These are phyloP conservation scores for Peromyscus californicus DNA, from an alignment of 2,113 vertebrate genomes.

Conservation along the genomic window DNA sequence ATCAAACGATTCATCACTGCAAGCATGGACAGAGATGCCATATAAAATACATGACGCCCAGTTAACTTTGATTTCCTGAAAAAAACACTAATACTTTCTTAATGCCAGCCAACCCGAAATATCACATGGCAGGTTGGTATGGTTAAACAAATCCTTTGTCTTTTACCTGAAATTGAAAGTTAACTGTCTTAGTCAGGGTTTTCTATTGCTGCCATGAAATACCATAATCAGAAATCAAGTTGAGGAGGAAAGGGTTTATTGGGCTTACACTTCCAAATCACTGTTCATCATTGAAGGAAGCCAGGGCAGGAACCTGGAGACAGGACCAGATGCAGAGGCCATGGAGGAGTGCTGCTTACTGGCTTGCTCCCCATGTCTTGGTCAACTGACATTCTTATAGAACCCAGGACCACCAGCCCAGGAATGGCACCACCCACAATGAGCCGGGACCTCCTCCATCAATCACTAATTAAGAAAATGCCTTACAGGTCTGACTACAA, in stretches of 20 bases:
- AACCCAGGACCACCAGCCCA: not conserved
- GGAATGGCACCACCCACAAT: not conserved
- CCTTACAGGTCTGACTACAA: not conserved
- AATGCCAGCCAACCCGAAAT: conserved; percentile 1
- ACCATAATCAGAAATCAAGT: not conserved
- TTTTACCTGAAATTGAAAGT: conserved; percentile 26
- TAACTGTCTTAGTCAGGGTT: not conserved
- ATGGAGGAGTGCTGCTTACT: not conserved
- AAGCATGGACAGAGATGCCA: not conserved
- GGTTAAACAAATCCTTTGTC: not conserved
- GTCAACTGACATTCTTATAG: too few species aligned
- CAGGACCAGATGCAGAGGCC: not conserved
- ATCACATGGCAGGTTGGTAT: not conserved
- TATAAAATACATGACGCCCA: not conserved
- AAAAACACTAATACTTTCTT: not conserved
- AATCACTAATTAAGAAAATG: not conserved
- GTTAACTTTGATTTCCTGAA: conserved; percentile 39
- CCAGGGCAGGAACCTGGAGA: not conserved
- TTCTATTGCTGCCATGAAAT: not conserved
- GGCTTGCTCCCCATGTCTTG: not conserved
- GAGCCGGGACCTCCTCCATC: not conserved
- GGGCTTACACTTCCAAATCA: not conserved
- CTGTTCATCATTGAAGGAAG: not conserved
- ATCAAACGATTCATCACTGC: not conserved
- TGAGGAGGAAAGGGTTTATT: not conserved